phyloP scores from a whole-genome alignment of 2,113 vertebrate genomes.

The Tychaedon coryphoeus region DNA sequence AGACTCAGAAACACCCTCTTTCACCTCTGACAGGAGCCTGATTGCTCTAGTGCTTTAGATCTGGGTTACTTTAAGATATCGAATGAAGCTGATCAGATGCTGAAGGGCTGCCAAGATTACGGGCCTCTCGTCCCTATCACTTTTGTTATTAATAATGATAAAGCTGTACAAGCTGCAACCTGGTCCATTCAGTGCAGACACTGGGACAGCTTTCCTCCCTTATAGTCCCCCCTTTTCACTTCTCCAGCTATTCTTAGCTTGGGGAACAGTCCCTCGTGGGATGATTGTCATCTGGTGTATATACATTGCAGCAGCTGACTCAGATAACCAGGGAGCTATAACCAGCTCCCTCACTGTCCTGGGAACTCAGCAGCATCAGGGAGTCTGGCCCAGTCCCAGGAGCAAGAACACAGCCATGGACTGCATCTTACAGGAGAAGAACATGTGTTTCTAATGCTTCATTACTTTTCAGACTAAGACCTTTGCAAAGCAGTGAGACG shows the following conservation, averaged over 20 bases:
- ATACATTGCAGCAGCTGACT: slow-evolving; percentile 59
- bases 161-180: slow-evolving; percentile 46
- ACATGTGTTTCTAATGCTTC: background rate
- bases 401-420: background rate
- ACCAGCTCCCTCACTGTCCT: slow-evolving; percentile 25
- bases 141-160: slow-evolving; percentile 60
- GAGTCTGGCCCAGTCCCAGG: slow-evolving; percentile 14
- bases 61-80: slow-evolving; percentile 38
- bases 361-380: background rate
- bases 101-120: slow-evolving; percentile 64
- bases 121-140: slow-evolving; percentile 12
- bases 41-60: slow-evolving; percentile 61
- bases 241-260: slow-evolving; percentile 57
- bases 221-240: slow-evolving; percentile 2
- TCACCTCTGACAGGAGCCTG: slow-evolving; percentile 49
- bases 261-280: slow-evolving; percentile 5
- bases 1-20: slow-evolving; percentile 60
- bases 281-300: slow-evolving; percentile 61
- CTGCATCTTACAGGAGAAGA: background rate
- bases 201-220: slow-evolving; percentile 5
- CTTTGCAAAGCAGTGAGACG: background rate
- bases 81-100: slow-evolving; percentile 47
- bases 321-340: slow-evolving; percentile 39
- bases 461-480: background rate
- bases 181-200: background rate